Conservation (phyloP, 1,140 invertebrate genomes). For the Chionoecetes opilio region DNA sequence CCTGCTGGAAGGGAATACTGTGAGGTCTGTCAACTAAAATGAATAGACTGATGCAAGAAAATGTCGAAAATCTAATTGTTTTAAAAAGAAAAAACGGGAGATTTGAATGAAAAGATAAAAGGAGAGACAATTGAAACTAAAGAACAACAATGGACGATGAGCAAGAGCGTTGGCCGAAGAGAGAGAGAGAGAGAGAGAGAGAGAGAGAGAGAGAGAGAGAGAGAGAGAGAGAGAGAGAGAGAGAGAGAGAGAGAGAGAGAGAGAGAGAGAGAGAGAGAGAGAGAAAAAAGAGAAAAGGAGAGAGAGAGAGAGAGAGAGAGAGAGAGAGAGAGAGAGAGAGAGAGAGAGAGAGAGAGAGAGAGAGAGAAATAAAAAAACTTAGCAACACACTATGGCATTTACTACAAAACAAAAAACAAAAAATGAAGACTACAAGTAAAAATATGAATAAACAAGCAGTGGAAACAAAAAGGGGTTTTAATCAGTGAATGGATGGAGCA, state of each 20-base stretch:
- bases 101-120: not conserved
- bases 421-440: no score
- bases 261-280: conserved; percentile 53
- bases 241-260: not conserved
- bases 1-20: not conserved
- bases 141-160: not conserved
- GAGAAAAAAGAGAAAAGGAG: no score
- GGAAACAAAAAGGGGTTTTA: no score
- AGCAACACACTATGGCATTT: no score
- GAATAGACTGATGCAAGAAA: not conserved
- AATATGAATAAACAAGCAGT: no score
- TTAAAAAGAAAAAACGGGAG: not conserved
- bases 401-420: no score
- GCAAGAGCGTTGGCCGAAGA: not conserved
- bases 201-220: conserved; percentile 44
- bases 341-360: conserved; percentile 48
- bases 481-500: no score
- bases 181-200: conserved; percentile 38
- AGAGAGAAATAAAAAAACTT: not conserved
- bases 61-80: not conserved
- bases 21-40: not conserved
- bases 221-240: conserved; percentile 27
- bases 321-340: not conserved
- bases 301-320: conserved; percentile 20
- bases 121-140: not conserved